phyloP scores from a whole-genome alignment of 2,888 invertebrate species.

The Myopa testacea region DNA sequence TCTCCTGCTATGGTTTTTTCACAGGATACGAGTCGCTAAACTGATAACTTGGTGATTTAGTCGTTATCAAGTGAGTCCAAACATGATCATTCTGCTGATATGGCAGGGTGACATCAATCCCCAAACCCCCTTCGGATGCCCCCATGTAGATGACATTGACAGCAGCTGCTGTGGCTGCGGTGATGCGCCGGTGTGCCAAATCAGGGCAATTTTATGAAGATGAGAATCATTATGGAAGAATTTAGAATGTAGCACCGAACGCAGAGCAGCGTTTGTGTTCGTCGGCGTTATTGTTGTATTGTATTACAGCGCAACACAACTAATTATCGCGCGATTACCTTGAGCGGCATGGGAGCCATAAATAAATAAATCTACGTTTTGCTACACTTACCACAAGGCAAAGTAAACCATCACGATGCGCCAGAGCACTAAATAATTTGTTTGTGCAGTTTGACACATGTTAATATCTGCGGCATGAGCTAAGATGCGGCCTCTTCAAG shows the following conservation, averaged over 20 bases:
- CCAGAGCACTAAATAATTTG: constrained; percentile 4
- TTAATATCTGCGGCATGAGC: constrained; percentile 17
- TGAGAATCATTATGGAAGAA: constrained; percentile 27
- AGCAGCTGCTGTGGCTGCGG: no score
- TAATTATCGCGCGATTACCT: constrained; percentile 29
- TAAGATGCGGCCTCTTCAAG: neutral
- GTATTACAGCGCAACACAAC: neutral
- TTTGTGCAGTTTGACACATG: constrained; percentile 21
- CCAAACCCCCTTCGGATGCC: neutral
- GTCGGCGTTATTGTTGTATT: neutral
- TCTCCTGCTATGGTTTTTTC: no score
- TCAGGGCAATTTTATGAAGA: constrained; percentile 25
- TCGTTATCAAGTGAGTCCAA: neutral
- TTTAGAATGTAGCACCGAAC: constrained; percentile 22
- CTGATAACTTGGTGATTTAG: no score
- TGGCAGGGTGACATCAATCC: no score
- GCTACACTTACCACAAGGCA: constrained; percentile 23
- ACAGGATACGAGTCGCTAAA: no score
- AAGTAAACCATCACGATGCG: neutral
- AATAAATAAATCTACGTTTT: constrained; percentile 14
- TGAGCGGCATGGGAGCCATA: constrained; percentile 11
- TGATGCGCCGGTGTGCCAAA: neutral
- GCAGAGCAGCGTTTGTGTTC: neutral
- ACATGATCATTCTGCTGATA: neutral
- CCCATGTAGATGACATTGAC: neutral